Evolutionary conservation across 2,113 vertebrate species (phyloP).

Genomic region (Clupea harengus): DNA sequence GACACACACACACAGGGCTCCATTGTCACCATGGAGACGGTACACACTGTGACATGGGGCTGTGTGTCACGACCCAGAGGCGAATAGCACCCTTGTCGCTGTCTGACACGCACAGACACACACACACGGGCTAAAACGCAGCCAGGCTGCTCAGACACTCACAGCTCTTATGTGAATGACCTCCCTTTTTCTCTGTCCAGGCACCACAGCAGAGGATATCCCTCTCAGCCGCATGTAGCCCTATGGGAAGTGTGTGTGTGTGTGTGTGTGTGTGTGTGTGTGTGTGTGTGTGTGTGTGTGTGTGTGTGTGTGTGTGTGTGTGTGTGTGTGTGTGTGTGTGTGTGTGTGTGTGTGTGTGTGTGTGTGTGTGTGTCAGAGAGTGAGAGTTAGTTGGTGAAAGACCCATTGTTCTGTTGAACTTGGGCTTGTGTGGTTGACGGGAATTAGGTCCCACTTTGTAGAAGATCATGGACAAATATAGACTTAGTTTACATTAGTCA

Average conservation of each 20-base stretch:
- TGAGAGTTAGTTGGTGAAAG: conserved; percentile 10
- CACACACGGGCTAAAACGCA: background rate
- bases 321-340: background rate
- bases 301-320: background rate
- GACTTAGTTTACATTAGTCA: background rate
- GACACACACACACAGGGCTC: conserved; percentile 18
- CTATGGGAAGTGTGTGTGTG: background rate
- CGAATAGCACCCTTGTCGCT: conserved; percentile 23
- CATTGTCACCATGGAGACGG: conserved; percentile 30
- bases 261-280: background rate
- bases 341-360: no score
- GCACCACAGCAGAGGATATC: conserved; percentile 4
- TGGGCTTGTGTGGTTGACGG: background rate
- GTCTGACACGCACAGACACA: background rate
- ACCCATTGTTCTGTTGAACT: conserved; percentile 7
- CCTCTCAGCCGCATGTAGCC: background rate
- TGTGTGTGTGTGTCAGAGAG: background rate
- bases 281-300: background rate
- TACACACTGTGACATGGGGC: conserved; percentile 5
- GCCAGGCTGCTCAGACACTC: background rate
- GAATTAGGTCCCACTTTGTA: background rate
- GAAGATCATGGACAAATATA: background rate
- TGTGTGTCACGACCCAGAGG: conserved; percentile 35
- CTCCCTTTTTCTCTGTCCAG: conserved; percentile 16
- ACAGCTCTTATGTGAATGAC: conserved; percentile 21